Evolutionary conservation across 2,888 invertebrate species (phyloP), one percentile per base, ranked within the genome.

Genomic region (Drosophila suboccidentalis): DNA sequence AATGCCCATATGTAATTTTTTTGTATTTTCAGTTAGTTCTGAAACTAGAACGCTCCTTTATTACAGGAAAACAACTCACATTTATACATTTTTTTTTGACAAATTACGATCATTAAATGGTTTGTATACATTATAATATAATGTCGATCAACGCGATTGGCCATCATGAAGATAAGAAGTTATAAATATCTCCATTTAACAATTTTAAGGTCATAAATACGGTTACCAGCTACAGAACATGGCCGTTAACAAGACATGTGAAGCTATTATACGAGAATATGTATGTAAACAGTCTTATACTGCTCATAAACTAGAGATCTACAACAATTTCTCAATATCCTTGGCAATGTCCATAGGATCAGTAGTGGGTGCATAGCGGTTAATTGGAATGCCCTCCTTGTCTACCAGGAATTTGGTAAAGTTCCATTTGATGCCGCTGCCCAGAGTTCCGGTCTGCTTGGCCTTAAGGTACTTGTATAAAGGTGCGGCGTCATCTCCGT

Each of bases 401-500:
- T 93, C 91, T 17, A 93, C 89, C 72, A 93, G 76, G 73, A 93
- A 93, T 73, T 93, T 93, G 39, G 93, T 92, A 43, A 93, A 93
- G 75, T 93, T 93, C 93, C 93, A 93, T 62, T 93, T 93, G 55
- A 93, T 91, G 5, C 86, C 88, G 57, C 90, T 91, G 47, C 92
- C 91, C 69, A 93, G 72, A 10, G 92, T 93, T 3, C 93, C 93
- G 4, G 79, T 82, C 78, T 93, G 93, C 71, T 92, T 92, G 41
- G 91, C 75, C 77, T 93, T 93, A 65, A 93, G 78, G 46, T 91
- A 93, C 66, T 93, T 92, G 69, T 91, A 93, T 9, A 93, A 61
- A 1, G 93, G 93, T 15, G 83, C 85, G 0, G 93, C 91, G 19
- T 85, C 76, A 36, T 92, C 89, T 3, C 93, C 93, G 63, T 93